phyloP scores from a whole-genome alignment of 2,797 vertebrate genomes.

The Falco cherrug region DNA sequence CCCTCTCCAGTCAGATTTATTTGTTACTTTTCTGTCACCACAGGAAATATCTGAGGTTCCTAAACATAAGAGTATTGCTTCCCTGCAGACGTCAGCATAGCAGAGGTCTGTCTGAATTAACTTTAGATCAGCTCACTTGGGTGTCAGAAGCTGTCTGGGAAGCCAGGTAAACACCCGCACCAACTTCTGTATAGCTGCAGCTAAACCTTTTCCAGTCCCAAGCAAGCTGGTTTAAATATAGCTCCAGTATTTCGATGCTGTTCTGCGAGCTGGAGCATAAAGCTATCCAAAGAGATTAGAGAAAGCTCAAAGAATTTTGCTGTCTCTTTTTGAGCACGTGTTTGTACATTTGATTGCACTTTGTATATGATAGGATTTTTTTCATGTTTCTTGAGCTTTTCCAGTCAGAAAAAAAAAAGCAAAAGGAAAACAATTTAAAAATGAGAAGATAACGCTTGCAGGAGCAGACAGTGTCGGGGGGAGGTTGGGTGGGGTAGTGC shows the following conservation, averaged over 20 bases:
- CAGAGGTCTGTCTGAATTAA: constrained; percentile 67
- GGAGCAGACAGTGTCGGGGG: background rate
- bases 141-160: constrained; percentile 64
- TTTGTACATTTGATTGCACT: constrained; percentile 41
- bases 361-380: background rate
- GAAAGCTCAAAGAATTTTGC: constrained; percentile 36
- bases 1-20: constrained; percentile 43
- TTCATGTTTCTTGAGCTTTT: constrained; percentile 18
- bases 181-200: background rate
- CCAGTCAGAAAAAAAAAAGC: background rate
- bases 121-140: constrained; percentile 68
- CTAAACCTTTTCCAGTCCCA: constrained; percentile 11
- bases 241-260: background rate
- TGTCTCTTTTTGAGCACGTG: constrained; percentile 25
- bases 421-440: background rate
- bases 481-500: background rate
- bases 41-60: constrained; percentile 50
- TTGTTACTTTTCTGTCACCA: constrained; percentile 58
- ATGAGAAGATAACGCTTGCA: background rate
- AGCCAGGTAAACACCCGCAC: constrained; percentile 50
- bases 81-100: constrained; percentile 42
- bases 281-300: constrained; percentile 47
- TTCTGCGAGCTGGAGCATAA: background rate
- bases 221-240: constrained; percentile 49
- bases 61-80: constrained; percentile 53